Conservation (phyloP, 2,113 vertebrate species). For the Dasypus novemcinctus region DNA sequence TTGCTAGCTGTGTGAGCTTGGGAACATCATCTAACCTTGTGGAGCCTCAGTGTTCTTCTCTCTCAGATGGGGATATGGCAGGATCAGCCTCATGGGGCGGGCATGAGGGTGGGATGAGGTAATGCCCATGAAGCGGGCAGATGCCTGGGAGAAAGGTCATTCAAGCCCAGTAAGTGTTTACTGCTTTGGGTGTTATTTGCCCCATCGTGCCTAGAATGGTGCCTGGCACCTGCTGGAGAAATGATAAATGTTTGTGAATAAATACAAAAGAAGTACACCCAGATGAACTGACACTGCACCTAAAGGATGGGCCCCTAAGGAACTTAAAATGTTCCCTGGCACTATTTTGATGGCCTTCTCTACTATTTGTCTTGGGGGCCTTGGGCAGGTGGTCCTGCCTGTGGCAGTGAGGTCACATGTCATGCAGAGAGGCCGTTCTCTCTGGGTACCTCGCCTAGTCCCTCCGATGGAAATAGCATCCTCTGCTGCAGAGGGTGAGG, state of each 20-base stretch:
- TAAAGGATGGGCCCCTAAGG: background rate
- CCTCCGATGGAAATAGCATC: background rate
- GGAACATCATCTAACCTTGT: background rate
- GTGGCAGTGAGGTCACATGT: background rate
- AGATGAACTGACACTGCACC: background rate
- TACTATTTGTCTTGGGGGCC: background rate
- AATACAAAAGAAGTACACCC: background rate
- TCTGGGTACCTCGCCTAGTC: background rate
- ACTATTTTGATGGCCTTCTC: background rate
- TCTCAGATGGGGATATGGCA: background rate
- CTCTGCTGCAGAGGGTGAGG: background rate
- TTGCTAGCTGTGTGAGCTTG: background rate
- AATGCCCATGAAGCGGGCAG: background rate
- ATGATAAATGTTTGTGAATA: too few species aligned
- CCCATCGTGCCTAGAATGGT: too few species aligned
- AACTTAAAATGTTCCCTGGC: background rate
- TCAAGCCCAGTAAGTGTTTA: background rate
- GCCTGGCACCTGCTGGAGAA: background rate
- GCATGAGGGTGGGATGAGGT: background rate
- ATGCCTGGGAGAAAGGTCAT: background rate
- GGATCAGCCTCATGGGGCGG: background rate
- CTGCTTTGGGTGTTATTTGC: background rate
- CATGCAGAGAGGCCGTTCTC: background rate
- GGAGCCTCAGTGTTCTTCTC: background rate
- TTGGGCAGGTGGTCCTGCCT: background rate